phyloP scores from a whole-genome alignment of 2,113 vertebrate species.

The Podarcis cretensis region DNA sequence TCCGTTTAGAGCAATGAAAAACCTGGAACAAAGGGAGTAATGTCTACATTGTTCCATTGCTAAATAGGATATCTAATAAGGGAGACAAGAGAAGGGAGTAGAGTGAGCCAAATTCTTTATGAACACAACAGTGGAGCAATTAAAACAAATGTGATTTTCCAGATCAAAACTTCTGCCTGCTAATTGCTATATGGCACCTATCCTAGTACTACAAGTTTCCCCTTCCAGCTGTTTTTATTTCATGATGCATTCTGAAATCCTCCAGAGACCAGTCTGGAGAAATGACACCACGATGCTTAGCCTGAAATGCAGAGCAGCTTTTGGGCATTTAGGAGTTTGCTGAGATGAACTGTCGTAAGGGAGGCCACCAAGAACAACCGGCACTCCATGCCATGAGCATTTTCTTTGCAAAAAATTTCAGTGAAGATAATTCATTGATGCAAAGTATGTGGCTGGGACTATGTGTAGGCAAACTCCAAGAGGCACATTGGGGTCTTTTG shows the following conservation, averaged over 20 bases:
- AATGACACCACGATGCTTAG: slow-evolving; percentile 62
- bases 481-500: not conserved
- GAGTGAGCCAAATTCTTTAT: slow-evolving; percentile 63
- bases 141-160: slow-evolving; percentile 83
- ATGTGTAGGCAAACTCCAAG: accelerated
- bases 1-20: slow-evolving; percentile 58
- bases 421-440: slow-evolving; percentile 58
- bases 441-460: not conserved
- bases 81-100: slow-evolving; percentile 49
- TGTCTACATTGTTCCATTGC: slow-evolving; percentile 67
- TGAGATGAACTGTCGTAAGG: slow-evolving; percentile 49
- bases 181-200: slow-evolving; percentile 72
- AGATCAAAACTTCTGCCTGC: slow-evolving; percentile 69
- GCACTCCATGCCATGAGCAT: slow-evolving; percentile 42
- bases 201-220: slow-evolving; percentile 69
- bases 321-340: slow-evolving; percentile 58
- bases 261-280: slow-evolving; percentile 62
- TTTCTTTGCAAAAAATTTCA: slow-evolving; percentile 65
- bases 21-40: slow-evolving; percentile 63
- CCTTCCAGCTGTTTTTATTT: slow-evolving; percentile 82
- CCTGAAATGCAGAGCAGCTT: slow-evolving; percentile 56
- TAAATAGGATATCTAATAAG: slow-evolving; percentile 72
- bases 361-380: slow-evolving; percentile 50
- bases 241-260: slow-evolving; percentile 62
- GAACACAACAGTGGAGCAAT: slow-evolving; percentile 69